phyloP scores from a whole-genome alignment of 2,113 vertebrate genomes.

The Boulengeromyrus knoepffleri region DNA sequence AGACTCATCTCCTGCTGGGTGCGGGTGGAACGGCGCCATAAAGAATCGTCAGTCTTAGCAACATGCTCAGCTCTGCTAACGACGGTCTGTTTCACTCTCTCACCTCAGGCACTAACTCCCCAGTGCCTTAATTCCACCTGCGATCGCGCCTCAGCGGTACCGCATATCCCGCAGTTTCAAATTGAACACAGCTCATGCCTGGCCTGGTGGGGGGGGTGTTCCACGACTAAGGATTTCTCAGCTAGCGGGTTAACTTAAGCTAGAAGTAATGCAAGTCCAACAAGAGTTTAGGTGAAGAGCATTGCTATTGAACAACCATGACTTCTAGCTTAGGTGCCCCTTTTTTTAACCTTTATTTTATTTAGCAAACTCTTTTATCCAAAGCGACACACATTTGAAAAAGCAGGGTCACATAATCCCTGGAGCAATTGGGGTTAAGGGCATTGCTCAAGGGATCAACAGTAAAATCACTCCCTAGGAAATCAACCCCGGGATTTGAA shows the following conservation, averaged over 20 bases:
- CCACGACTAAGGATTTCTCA: background rate
- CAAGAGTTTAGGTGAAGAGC: background rate
- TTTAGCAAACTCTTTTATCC: background rate
- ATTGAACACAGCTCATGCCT: background rate
- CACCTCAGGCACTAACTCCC: background rate
- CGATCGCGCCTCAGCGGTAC: background rate
- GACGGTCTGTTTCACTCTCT: background rate
- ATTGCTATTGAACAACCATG: background rate
- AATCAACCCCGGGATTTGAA: background rate
- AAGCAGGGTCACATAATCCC: background rate
- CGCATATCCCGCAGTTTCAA: background rate
- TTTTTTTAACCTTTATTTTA: background rate
- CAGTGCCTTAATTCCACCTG: background rate
- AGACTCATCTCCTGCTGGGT: background rate
- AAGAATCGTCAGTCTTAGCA: background rate
- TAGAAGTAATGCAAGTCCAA: background rate
- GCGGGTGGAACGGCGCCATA: background rate
- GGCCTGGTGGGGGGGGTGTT: background rate
- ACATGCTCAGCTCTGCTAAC: background rate
- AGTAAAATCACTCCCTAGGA: background rate
- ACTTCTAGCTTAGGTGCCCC: background rate
- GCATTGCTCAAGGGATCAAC: background rate
- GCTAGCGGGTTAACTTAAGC: background rate
- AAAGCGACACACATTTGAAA: background rate
- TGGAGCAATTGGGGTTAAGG: background rate